Percentiles rank a stretch among this genome's conserved stretches.
These are phyloP conservation scores for Dioctria rufipes DNA, from an alignment of 2,888 invertebrate species.

Conservation along the genomic window DNA sequence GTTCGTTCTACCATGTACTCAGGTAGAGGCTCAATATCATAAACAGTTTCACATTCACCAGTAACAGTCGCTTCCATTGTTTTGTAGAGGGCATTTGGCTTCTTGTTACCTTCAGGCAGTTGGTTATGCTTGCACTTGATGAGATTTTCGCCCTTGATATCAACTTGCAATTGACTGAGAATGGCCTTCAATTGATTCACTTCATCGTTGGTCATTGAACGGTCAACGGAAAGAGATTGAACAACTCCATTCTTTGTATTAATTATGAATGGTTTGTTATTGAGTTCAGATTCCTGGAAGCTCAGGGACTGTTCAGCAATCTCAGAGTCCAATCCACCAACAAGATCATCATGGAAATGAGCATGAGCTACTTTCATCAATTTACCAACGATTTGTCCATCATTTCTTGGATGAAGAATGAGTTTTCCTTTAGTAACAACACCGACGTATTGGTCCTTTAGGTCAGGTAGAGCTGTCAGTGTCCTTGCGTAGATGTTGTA, in stretches of 20 bases:
- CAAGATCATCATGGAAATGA: conserved; percentile 73
- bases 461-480: conserved; percentile 74
- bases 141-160: conserved; percentile 75
- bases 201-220: conserved; percentile 75
- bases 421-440: conserved; percentile 74
- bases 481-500: conserved; percentile 76
- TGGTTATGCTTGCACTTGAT: conserved; percentile 72
- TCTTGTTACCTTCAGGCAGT: conserved; percentile 71
- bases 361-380: conserved; percentile 74
- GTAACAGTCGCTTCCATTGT: conserved; percentile 82
- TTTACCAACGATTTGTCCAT: conserved; percentile 72
- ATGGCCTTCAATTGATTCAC: conserved; percentile 81
- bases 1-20: conserved; percentile 74
- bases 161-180: conserved; percentile 79
- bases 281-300: conserved; percentile 74
- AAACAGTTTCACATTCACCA: conserved; percentile 81
- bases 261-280: conserved; percentile 77
- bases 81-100: conserved; percentile 75
- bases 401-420: conserved; percentile 73
- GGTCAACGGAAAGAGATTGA: conserved; percentile 74
- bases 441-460: conserved; percentile 74
- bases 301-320: conserved; percentile 73
- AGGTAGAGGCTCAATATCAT: conserved; percentile 77
- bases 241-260: conserved; percentile 76
- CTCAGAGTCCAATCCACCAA: conserved; percentile 72